These are phyloP conservation scores for Allobates femoralis DNA, from an alignment of 2,797 vertebrate genomes.

Conservation along the genomic window DNA sequence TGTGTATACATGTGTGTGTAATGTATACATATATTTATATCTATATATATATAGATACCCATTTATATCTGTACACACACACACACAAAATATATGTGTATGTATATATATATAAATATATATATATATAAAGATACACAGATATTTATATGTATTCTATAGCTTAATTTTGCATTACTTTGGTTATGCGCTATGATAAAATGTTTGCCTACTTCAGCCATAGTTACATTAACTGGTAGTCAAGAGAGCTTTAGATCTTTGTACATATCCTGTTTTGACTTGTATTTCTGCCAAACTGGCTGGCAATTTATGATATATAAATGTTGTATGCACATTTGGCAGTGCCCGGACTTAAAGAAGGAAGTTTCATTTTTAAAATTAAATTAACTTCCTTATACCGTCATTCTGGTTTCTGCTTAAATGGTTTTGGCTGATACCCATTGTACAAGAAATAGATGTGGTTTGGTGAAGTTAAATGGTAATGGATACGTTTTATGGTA, in stretches of 20 bases:
- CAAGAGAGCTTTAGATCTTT: neutral
- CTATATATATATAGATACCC: no score
- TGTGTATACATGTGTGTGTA: no score
- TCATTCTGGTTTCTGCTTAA: neutral
- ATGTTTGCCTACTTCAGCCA: neutral
- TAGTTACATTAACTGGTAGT: neutral
- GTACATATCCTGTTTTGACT: conserved; percentile 10
- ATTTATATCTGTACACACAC: no score
- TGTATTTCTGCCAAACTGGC: conserved; percentile 4
- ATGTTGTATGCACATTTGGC: conserved; percentile 11
- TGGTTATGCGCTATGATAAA: neutral
- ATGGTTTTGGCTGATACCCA: conserved; percentile 25
- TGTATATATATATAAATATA: no score
- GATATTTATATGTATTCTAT: neutral
- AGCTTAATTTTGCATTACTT: neutral
- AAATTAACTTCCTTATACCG: conserved; percentile 30
- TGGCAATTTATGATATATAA: conserved; percentile 27
- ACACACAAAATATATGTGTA: no score
- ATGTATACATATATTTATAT: no score
- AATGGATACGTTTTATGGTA: neutral
- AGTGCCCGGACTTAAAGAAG: conserved; percentile 14
- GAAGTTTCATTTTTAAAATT: conserved; percentile 27
- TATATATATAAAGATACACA: no score
- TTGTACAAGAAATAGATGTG: neutral
- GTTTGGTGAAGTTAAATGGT: neutral